These are phyloP conservation scores for Sarcophaga rosellei DNA, from an alignment of 2,888 invertebrate genomes.

Conservation along the genomic window DNA sequence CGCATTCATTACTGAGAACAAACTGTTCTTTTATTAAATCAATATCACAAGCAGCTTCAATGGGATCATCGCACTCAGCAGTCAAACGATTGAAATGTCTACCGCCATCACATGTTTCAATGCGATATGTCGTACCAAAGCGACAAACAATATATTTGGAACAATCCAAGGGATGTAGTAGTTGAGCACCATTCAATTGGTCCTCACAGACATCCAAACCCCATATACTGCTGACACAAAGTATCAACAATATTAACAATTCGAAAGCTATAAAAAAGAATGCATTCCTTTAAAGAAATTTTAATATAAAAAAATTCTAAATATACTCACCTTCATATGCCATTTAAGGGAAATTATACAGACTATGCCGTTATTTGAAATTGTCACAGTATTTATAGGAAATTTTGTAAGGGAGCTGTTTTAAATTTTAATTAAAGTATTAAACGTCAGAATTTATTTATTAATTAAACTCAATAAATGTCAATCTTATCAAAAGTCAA, in stretches of 20 bases:
- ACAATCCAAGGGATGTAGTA: slow-evolving; percentile 36
- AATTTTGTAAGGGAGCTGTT: too few relatives aligned
- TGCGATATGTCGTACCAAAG: neutral
- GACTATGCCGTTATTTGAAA: too few relatives aligned
- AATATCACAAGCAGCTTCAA: slow-evolving; percentile 29
- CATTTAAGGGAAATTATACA: too few relatives aligned
- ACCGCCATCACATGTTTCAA: neutral
- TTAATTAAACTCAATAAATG: too few relatives aligned
- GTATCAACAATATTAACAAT: neutral
- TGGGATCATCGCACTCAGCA: neutral
- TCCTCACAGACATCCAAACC: slow-evolving; percentile 30
- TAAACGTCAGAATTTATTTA: too few relatives aligned
- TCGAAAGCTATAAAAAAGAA: slow-evolving; percentile 3
- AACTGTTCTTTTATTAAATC: neutral
- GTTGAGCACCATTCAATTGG: slow-evolving; percentile 4
- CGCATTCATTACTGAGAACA: neutral
- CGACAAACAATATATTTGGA: slow-evolving; percentile 27
- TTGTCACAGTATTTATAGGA: too few relatives aligned
- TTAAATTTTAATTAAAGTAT: too few relatives aligned
- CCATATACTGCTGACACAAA: neutral
- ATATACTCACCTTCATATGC: too few relatives aligned
- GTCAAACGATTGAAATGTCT: slow-evolving; percentile 33
- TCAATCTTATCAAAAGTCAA: too few relatives aligned
- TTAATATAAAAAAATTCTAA: too few relatives aligned
- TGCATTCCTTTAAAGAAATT: too few relatives aligned